Evolutionary conservation across 2,888 invertebrate genomes (phyloP), one percentile per base, ranked within the genome.

Genomic region (Platerodrilus igneus): DNA sequence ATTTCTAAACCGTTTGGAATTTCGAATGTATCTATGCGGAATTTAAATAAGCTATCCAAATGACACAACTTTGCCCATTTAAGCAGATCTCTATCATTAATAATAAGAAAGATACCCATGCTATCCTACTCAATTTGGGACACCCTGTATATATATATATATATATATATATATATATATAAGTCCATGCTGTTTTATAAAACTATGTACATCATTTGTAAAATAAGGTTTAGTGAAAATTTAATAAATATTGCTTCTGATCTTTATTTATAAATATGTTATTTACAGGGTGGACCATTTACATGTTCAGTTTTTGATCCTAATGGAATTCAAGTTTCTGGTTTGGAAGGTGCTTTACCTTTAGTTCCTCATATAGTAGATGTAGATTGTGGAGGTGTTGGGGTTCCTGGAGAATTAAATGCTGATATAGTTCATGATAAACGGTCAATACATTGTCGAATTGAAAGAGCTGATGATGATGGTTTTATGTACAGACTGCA

Each of bases 291-390:
- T 38, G 94, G 94, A 10, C 99, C 99, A 1, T 97, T 95, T 67
- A 88, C 89, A 0, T 94, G 97, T 63, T 86, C 92, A 57, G 94
- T 95, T 0, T 96, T 91, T 60, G 94, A 96, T 68, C 91, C 95
- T 0, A 83, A 89, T 23, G 89, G 90, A 13, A 87, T 95, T 6
- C 83, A 86, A 42, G 83, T 87, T 1, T 78, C 82, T 40, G 86
- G 87, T 1, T 66, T 88, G 4, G 88, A 89, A 56, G 86, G 86
- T 2, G 91, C 90, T 4, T 76, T 87, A 58, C 89, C 91, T 0
- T 75, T 89, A 11, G 83, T 89, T 43, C 86, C 90, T 0, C 91
- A 91, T 60, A 86, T 87, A n/a, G 88, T 92, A 53, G 83, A 83
- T 55, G 60, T 79, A 44, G 78, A 78, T 57, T 78, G 78, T 34